Base-by-base conservation (phyloP, 2,888 invertebrate species). In the Bombylius major region DNA sequence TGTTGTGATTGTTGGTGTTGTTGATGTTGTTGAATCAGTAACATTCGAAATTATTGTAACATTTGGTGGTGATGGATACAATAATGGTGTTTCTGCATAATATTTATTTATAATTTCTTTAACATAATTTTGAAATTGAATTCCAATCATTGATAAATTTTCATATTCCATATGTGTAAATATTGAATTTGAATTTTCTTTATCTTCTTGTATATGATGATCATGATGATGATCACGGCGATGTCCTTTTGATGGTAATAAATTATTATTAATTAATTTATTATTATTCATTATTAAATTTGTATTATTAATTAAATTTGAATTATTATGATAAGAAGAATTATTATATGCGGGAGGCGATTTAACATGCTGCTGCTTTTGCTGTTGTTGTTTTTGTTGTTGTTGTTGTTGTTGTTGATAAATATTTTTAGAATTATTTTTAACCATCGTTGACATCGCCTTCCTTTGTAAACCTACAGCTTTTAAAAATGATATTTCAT, bases 301-400 rank as follows among this genome's bases (percentile, higher is more conserved):
- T n/a, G n/a, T 53, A 45, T 31, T 50, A 23, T 39, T 9, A 11
- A 6, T 23, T 39, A 8, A 6, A 36, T 13, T 36, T 14, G 32
- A 32, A 5, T 50, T 14, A 12, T 32, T 14, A 33, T 23, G 23
- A 7, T 2, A 14, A 12, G 12, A 12, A 9, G 23, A 12, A 31
- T 61, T 50, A 12, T n/a, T 70, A 64, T 69, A 70, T 66, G 73
- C 73, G 73, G 73, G 73, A 73, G 73, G 71, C 73, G 73, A 73
- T 72, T 69, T 72, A 23, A 70, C 70, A 68, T 69, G 70, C 71
- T 73, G 72, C 72, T 68, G 61, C 50, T 60, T 53, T 31, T 47
- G 51, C 51, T 33, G 47, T 55, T 50, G 39, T 50, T 61, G 34
- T 53, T 59, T 3, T 65, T 65, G 59, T 63, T 58, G 61, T 64